These are phyloP conservation scores for Aptenodytes forsteri DNA, from an alignment of 2,113 vertebrate species.

Conservation along the genomic window DNA sequence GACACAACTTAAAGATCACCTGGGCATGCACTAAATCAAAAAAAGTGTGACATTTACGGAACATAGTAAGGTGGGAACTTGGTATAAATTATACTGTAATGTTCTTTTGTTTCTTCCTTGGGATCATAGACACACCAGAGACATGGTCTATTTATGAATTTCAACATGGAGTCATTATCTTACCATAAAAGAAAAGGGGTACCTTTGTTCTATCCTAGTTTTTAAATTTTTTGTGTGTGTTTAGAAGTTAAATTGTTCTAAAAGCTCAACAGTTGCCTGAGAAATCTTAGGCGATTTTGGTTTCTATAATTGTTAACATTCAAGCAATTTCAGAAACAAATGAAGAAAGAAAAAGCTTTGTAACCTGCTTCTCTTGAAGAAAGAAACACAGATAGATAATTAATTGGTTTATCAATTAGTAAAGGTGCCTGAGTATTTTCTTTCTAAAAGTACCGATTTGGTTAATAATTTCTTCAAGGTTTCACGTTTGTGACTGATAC, in stretches of 20 bases:
- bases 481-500: background rate
- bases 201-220: rapidly evolving
- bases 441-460: background rate
- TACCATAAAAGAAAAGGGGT: background rate
- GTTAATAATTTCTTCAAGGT: background rate
- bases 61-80: background rate
- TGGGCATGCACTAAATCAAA: background rate
- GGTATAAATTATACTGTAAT: background rate
- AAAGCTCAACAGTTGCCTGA: background rate
- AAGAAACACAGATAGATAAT: background rate
- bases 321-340: background rate
- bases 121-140: background rate
- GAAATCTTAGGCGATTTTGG: background rate
- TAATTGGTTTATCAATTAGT: background rate
- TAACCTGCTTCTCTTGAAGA: background rate
- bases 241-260: background rate
- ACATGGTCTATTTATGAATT: background rate
- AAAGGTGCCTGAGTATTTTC: background rate
- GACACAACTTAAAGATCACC: background rate
- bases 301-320: background rate
- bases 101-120: background rate
- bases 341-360: background rate
- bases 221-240: background rate
- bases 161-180: background rate
- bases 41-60: background rate